Evolutionary conservation across 64 coral and sea anemone species (phyloP).

Genomic region (Orbicella faveolata): DNA sequence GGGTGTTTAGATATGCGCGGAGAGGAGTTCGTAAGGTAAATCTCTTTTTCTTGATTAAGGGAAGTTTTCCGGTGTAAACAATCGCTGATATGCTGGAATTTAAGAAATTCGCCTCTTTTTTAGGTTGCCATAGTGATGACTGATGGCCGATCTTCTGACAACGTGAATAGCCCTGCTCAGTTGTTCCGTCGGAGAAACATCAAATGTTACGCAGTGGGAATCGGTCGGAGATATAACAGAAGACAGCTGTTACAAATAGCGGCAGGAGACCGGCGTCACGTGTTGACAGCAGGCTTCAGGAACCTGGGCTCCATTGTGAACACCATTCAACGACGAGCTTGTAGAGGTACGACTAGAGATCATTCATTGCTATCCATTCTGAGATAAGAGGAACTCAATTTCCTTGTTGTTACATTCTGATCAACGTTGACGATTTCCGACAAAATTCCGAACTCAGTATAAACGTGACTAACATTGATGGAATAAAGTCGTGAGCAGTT

Average conservation of each 20-base stretch:
- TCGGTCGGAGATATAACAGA: constrained; percentile 45
- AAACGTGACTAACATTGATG: too few relatives aligned
- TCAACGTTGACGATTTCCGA: too few relatives aligned
- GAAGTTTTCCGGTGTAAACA: too few relatives aligned
- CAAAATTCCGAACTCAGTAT: too few relatives aligned
- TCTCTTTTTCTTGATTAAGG: too few relatives aligned
- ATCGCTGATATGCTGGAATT: too few relatives aligned
- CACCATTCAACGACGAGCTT: constrained; percentile 52
- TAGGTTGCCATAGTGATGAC: constrained; percentile 60
- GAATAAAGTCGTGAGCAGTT: too few relatives aligned
- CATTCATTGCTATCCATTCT: constrained; percentile 54
- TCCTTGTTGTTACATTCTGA: too few relatives aligned
- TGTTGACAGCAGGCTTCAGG: constrained; percentile 58
- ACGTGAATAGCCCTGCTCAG: neutral
- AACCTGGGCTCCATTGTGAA: constrained; percentile 21
- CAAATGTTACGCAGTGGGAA: constrained; percentile 47
- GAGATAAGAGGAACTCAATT: constrained; percentile 40
- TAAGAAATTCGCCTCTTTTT: neutral
- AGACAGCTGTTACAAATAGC: constrained; percentile 49
- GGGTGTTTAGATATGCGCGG: constrained; percentile 27
- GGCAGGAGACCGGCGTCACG: constrained; percentile 24
- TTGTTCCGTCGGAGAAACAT: constrained; percentile 29
- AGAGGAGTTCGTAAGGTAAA: constrained; percentile 31
- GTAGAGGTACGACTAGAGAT: constrained; percentile 24
- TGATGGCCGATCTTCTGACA: constrained; percentile 56